These are phyloP conservation scores for Drosophila rufa DNA, from an alignment of 1,140 invertebrate species.

Conservation along the genomic window DNA sequence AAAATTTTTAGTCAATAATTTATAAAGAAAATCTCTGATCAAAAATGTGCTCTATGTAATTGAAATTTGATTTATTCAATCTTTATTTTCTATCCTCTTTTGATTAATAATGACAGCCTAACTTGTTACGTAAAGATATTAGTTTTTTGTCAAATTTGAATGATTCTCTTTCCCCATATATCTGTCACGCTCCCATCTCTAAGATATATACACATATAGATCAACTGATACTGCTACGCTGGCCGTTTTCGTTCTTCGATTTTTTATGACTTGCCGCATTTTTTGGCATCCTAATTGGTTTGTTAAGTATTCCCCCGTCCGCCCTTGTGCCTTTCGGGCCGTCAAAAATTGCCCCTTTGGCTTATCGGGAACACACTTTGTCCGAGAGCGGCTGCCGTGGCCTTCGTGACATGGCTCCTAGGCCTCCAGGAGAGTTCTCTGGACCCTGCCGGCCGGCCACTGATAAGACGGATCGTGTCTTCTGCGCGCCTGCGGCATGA, in stretches of 20 bases:
- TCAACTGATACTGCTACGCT: constrained; percentile 58
- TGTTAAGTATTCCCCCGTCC: constrained; percentile 70
- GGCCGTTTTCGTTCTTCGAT: constrained; percentile 41
- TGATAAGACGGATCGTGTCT: constrained; percentile 68
- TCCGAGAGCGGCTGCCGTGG: constrained; percentile 44
- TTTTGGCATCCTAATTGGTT: constrained; percentile 84
- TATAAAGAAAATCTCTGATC: too few relatives aligned
- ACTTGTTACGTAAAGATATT: too few relatives aligned
- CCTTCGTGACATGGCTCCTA: constrained; percentile 50
- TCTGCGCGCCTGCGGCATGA: constrained; percentile 60
- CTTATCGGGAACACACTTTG: constrained; percentile 80
- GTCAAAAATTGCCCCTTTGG: constrained; percentile 58
- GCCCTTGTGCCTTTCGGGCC: constrained; percentile 23
- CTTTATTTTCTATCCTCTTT: not conserved
- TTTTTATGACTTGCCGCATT: constrained; percentile 72
- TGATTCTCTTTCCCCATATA: too few relatives aligned
- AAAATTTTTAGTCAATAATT: not conserved
- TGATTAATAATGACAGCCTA: not conserved
- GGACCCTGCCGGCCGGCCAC: constrained; percentile 25
- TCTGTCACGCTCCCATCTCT: constrained; percentile 30
- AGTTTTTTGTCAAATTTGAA: too few relatives aligned
- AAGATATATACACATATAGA: constrained; percentile 57
- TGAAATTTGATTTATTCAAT: not conserved
- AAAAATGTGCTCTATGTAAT: too few relatives aligned
- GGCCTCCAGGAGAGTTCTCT: constrained; percentile 49